Percentiles rank a stretch among this genome's conserved stretches.
Evolutionary conservation across 2,797 vertebrate genomes (phyloP).

Genomic region (Sebastes taczanowskii): DNA sequence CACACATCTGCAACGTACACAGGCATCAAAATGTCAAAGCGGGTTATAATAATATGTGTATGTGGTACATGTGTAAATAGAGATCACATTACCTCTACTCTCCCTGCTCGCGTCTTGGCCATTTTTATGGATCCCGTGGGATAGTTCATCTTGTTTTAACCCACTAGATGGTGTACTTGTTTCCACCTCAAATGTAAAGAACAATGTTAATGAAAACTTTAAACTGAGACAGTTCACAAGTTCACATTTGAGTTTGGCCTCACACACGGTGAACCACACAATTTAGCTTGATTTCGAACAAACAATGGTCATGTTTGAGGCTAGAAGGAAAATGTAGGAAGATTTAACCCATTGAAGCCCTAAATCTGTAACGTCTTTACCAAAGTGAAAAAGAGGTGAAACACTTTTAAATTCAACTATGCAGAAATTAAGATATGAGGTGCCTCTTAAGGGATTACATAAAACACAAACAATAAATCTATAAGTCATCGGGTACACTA

Average conservation of each 20-base stretch:
- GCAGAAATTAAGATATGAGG: neutral
- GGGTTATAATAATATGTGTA: neutral
- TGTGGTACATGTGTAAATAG: constrained; percentile 1
- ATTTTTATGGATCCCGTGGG: constrained; percentile 31
- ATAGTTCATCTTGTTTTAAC: constrained; percentile 38
- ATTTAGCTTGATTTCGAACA: neutral
- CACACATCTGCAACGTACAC: constrained; percentile 85
- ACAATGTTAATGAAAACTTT: neutral
- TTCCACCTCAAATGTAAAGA: constrained; percentile 49
- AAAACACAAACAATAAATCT: neutral
- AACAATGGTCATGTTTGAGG: neutral
- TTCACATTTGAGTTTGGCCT: neutral
- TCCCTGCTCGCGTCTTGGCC: constrained; percentile 49
- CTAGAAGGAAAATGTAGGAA: neutral
- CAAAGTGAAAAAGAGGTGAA: neutral
- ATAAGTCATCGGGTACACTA: neutral
- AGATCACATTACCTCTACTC: constrained; percentile 66
- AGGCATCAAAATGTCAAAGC: constrained; percentile 35
- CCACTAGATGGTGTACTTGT: constrained; percentile 71
- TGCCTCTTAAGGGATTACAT: neutral
- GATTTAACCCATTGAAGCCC: neutral
- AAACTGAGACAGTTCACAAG: neutral
- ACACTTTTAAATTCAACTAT: neutral
- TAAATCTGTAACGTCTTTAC: neutral
- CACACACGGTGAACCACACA: neutral